Evolutionary conservation across 92 coral and sea anemone species (phyloP), one percentile per base, ranked within the genome.

Genomic region (Palythoa grandis): DNA sequence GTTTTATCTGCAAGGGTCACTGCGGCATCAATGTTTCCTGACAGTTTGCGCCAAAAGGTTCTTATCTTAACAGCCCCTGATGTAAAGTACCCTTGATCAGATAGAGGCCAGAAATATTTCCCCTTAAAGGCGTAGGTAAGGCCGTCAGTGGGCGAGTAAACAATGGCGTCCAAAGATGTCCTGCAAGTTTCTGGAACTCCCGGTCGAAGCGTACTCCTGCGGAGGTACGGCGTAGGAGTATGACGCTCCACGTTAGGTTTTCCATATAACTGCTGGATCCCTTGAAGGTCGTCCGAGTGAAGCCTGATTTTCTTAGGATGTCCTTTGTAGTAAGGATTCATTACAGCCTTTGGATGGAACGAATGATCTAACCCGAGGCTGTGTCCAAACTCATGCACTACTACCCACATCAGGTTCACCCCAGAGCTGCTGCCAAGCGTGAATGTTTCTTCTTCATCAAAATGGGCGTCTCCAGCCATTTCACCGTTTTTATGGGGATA

Each of bases 321-420:
- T 0, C 93, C 95, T 47, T 88, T 88, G 83, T 96, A 95, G 82
- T 78, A 91, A 29, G 99, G 98, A 79, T 88, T 93, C 99, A 96
- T 96, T 5, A 96, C 82, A 7, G 99, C 98, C 7, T 89, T 79
- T 43, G 72, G 67, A 38, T 89, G 39, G 4, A 77, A 74, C 16
- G 99, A 96, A 67, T 96, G 99, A 66, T 91, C 99, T 11, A 96
- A 92, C 9, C 99, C 99, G 77, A 96, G 69, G 56, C 96, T 91
- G 79, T 96, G 99, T 0, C 99, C 99, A 65, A 96, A 88, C 82
- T 96, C 99, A 88, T 96, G 99, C 0, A 90, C 95, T 5, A 96
- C 98, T n/a, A 93, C 89, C 99, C 99, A 96, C 56, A 87, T 74
- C 15, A 96, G 91, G 37, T 96, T 93, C 25, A 92, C 90, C 14